Evolutionary conservation across 1,140 invertebrate species (phyloP).

Genomic region (Apis cerana): DNA sequence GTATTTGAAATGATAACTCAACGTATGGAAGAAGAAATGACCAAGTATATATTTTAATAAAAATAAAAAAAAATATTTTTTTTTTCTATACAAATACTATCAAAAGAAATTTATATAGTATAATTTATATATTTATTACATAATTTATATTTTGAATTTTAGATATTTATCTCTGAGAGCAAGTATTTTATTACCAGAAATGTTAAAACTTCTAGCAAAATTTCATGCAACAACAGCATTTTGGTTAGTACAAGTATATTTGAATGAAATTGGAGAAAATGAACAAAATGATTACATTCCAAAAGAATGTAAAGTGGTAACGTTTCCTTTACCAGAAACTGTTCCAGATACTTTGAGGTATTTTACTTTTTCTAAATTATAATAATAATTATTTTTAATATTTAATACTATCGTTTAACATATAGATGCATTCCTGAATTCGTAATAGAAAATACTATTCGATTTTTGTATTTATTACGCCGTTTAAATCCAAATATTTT

Average conservation of each 20-base stretch:
- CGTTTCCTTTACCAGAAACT: slow-evolving; percentile 85
- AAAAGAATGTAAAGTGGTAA: slow-evolving; percentile 80
- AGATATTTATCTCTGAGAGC: slow-evolving; percentile 87
- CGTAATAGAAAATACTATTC: slow-evolving; percentile 93
- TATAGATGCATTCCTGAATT: slow-evolving; percentile 91
- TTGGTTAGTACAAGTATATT: slow-evolving; percentile 92
- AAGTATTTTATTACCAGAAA: slow-evolving; percentile 87
- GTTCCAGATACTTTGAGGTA: slow-evolving; percentile 85
- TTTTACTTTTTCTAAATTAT: not conserved
- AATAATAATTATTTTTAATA: not conserved
- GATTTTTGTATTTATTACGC: slow-evolving; percentile 88
- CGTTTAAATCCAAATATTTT: slow-evolving; percentile 84
- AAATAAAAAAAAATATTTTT: slow-evolving; percentile 43
- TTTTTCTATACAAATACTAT: not conserved
- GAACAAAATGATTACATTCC: slow-evolving; percentile 81
- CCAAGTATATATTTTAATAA: slow-evolving; percentile 74
- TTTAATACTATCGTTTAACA: not conserved
- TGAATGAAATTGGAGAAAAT: slow-evolving; percentile 74
- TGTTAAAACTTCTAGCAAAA: slow-evolving; percentile 86
- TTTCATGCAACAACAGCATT: slow-evolving; percentile 91
- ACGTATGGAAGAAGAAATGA: slow-evolving; percentile 85
- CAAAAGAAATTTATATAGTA: not conserved
- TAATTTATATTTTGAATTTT: slow-evolving; percentile 61
- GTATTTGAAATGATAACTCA: slow-evolving; percentile 84
- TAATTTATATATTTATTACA: slow-evolving; percentile 37